These are phyloP conservation scores for Chaetops frenatus DNA, from an alignment of 2,113 vertebrate species.

Conservation along the genomic window DNA sequence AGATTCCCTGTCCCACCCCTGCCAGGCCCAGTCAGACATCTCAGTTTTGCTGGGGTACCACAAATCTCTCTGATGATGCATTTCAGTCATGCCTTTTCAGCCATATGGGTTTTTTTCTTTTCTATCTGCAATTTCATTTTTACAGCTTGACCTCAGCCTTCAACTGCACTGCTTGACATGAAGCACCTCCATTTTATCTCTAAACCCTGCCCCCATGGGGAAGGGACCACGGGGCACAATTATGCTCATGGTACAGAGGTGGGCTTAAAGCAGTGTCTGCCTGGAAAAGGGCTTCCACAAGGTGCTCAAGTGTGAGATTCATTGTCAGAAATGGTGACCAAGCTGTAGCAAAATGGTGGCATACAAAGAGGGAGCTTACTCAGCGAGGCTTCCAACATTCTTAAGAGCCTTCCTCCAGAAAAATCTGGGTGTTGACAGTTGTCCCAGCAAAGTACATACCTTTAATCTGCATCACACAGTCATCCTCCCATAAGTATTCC, in stretches of 20 bases:
- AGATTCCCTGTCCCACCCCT: rapidly evolving
- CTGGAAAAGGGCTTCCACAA: background rate
- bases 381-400: background rate
- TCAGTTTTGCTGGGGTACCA: background rate
- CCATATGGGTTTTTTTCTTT: background rate
- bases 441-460: background rate
- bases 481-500: background rate
- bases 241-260: background rate
- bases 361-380: background rate
- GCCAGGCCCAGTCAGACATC: background rate
- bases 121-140: background rate
- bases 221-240: background rate
- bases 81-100: background rate
- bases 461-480: background rate
- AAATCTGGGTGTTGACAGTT: background rate
- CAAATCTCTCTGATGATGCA: background rate
- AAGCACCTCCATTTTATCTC: background rate
- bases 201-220: background rate
- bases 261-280: background rate
- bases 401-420: background rate
- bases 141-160: background rate
- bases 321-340: background rate
- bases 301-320: background rate
- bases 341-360: background rate
- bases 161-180: background rate